Percentiles rank a stretch among this genome's conserved stretches.
These are phyloP conservation scores for Diorhabda carinulata DNA, from an alignment of 1,140 invertebrate genomes.

Conservation along the genomic window DNA sequence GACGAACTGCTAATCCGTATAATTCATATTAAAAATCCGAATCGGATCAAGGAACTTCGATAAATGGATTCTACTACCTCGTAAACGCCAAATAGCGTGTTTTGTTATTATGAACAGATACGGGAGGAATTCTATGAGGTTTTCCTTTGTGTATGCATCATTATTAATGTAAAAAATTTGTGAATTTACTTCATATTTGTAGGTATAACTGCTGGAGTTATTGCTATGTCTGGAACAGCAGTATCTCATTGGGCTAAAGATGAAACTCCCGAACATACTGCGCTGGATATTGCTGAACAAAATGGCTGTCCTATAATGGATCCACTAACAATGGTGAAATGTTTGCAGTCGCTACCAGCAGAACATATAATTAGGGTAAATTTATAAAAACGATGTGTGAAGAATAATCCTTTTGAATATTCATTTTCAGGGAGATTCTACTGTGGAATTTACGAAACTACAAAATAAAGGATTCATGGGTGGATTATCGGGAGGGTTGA, in stretches of 20 bases:
- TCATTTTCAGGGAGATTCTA: slow-evolving; percentile 47
- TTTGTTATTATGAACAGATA: too few relatives aligned
- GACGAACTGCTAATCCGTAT: too few relatives aligned
- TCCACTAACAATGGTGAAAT: slow-evolving; percentile 54
- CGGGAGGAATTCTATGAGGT: too few relatives aligned
- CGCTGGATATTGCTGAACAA: slow-evolving; percentile 50
- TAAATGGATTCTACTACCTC: too few relatives aligned
- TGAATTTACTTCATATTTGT: not conserved
- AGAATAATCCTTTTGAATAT: not conserved
- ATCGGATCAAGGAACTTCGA: too few relatives aligned
- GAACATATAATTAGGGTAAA: slow-evolving; percentile 45
- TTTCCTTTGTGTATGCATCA: too few relatives aligned
- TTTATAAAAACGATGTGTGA: not conserved
- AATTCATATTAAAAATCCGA: too few relatives aligned
- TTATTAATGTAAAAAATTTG: too few relatives aligned
- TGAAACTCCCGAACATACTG: slow-evolving; percentile 51
- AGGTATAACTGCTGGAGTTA: slow-evolving; percentile 56
- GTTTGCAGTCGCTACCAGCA: slow-evolving; percentile 53
- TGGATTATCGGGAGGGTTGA: slow-evolving; percentile 46
- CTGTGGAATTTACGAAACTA: slow-evolving; percentile 49
- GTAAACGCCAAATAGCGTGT: too few relatives aligned
- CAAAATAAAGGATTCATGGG: slow-evolving; percentile 50
- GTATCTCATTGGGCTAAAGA: slow-evolving; percentile 62
- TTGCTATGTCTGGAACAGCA: slow-evolving; percentile 66
- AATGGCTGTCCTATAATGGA: slow-evolving; percentile 56